Conservation (phyloP, 2,113 vertebrate genomes). For the Xyliphius kryptos region DNA sequence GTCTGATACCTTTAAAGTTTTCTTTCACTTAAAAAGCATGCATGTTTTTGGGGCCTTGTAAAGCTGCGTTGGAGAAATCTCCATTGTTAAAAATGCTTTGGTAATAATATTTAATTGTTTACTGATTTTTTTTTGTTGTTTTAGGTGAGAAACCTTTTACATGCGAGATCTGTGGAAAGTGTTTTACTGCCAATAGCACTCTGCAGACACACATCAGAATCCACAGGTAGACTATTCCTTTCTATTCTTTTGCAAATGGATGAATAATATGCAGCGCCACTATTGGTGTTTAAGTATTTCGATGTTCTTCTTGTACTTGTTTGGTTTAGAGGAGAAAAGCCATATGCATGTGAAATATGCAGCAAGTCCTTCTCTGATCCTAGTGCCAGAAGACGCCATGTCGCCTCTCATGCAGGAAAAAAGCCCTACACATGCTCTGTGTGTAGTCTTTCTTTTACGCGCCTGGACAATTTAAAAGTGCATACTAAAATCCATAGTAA, state of each 20-base stretch:
- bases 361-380: slow-evolving; percentile 89
- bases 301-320: slow-evolving; percentile 22
- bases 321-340: slow-evolving; percentile 86
- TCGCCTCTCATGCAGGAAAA: slow-evolving; percentile 84
- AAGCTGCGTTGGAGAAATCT: too few species aligned
- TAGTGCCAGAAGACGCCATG: slow-evolving; percentile 86
- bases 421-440: slow-evolving; percentile 85
- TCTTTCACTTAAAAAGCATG: too few species aligned
- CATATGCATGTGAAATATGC: slow-evolving; percentile 80
- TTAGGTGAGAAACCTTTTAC: slow-evolving; percentile 98
- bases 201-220: slow-evolving; percentile 95
- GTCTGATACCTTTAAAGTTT: too few species aligned
- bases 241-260: background rate
- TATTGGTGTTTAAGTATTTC: too few species aligned
- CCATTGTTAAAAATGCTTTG: too few species aligned
- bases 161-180: slow-evolving; percentile 97
- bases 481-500: slow-evolving; percentile 88
- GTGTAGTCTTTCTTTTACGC: slow-evolving; percentile 83
- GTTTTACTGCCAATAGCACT: slow-evolving; percentile 92
- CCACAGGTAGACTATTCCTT: slow-evolving; percentile 86
- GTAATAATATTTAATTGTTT: too few species aligned
- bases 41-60: too few species aligned
- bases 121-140: too few species aligned
- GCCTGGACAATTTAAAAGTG: slow-evolving; percentile 89
- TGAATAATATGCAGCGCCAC: too few species aligned